Base-by-base conservation (phyloP, 2,797 vertebrate genomes). In the Pantherophis vulpinus region DNA sequence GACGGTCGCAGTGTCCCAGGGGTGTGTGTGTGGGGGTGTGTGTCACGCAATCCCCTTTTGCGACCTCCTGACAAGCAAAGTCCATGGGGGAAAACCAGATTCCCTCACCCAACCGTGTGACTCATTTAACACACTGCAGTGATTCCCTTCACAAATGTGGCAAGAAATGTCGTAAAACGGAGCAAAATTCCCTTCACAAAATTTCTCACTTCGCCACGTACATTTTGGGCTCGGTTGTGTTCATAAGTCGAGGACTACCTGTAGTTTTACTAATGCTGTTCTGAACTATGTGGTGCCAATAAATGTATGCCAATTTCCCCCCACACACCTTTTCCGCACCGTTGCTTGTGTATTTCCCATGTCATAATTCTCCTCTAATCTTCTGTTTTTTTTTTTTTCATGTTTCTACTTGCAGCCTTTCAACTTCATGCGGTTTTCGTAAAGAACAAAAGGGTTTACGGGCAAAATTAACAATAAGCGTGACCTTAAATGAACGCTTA, bases 351-450 rank as follows among this genome's bases (percentile, higher is more conserved):
- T 88, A 2, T 74, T 42, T 66, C 54, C 42, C 56, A 0, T 59
- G 61, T 91, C 86, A 11, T 37, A 56, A 93, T 79, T 32, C 90
- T 91, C 37, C 54, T 70, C 37, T 90, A 86, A 90, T 90, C 83
- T 87, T 60, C 27, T 42, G 32, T 1, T 42, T 47, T n/a, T 32
- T 42, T 56, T 42, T 3, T 66, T 9, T 70, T 87, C 79, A 90
- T 74, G 14, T 63, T 70, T 90, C 66, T 56, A 70, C 70, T 86
- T 93, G 83, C 89, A 93, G 89, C 89, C 20, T 91, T 87, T 90
- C 79, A 87, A 59, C 92, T 90, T 47, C 83, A 47, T 93, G 60
- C 25, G 16, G 60, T 93, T 66, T 61, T 61, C 54, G 25, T 58
- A 87, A 66, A 87, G 51, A 93, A 25, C 42, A 20, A 66, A 54